Conservation (phyloP, 2,113 vertebrate species). For the Hystrix brachyura region DNA sequence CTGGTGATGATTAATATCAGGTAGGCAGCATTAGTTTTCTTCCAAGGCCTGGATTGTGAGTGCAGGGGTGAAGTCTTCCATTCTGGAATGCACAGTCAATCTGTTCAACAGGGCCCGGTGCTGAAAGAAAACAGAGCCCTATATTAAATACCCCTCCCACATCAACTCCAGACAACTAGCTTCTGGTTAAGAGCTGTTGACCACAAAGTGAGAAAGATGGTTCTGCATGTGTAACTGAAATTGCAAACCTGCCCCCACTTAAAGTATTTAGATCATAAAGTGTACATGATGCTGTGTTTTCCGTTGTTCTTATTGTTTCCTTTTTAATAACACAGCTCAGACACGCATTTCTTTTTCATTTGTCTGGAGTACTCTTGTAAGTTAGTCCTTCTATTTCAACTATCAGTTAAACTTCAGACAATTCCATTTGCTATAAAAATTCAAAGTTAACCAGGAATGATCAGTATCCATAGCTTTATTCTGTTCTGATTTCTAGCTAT, state of each 20-base stretch:
- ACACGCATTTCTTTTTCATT: neutral
- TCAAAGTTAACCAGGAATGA: neutral
- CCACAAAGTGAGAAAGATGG: neutral
- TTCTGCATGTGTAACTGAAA: neutral
- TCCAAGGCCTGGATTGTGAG: rapidly evolving
- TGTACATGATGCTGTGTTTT: neutral
- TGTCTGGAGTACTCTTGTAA: neutral
- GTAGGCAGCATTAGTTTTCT: neutral
- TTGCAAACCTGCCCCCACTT: neutral
- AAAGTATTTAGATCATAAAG: neutral
- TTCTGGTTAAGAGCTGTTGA: neutral
- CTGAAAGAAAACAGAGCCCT: neutral
- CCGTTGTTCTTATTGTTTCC: neutral
- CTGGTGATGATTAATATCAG: neutral
- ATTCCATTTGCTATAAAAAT: neutral
- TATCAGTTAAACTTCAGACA: neutral
- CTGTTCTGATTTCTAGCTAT: neutral
- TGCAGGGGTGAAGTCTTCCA: neutral
- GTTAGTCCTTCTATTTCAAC: neutral
- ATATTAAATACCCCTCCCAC: neutral
- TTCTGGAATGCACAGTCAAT: neutral
- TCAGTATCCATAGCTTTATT: neutral
- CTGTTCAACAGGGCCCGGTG: neutral
- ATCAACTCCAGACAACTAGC: neutral
- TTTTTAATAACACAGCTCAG: neutral